Evolutionary conservation across 2,113 vertebrate genomes (phyloP).

Genomic region (Antechinus stuartii): DNA sequence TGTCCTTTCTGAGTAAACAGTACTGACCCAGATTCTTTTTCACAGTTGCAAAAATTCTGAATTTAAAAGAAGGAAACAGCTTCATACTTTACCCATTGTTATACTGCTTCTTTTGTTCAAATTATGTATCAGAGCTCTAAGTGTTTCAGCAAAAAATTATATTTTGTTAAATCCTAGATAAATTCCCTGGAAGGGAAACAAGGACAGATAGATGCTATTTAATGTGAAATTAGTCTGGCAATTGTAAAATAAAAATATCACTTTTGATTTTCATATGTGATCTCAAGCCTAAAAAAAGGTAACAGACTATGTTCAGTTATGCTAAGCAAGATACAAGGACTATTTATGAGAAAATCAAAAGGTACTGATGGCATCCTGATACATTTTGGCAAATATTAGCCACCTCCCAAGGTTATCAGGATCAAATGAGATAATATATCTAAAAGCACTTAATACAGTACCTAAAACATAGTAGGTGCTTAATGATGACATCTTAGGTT

Average conservation of each 20-base stretch:
- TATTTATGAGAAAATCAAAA: background rate
- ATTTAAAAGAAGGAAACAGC: slow-evolving; percentile 32
- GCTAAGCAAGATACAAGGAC: background rate
- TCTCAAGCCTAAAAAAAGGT: background rate
- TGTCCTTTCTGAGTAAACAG: slow-evolving; percentile 62
- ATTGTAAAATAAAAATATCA: slow-evolving; percentile 18
- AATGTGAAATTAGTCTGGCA: background rate
- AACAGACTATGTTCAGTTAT: slow-evolving; percentile 32
- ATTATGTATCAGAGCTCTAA: background rate
- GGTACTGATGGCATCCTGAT: background rate
- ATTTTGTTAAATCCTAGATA: slow-evolving; percentile 3
- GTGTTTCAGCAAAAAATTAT: background rate
- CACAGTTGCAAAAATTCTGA: slow-evolving; percentile 35
- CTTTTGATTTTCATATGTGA: background rate
- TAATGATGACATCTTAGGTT: background rate
- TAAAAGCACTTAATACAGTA: background rate
- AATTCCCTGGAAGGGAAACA: background rate
- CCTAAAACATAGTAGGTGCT: background rate
- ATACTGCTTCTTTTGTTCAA: slow-evolving; percentile 31
- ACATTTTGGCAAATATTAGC: background rate
- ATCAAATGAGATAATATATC: background rate
- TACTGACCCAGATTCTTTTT: slow-evolving; percentile 55
- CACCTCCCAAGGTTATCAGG: background rate
- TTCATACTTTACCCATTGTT: background rate
- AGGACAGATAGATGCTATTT: background rate